Evolutionary conservation across 1,140 invertebrate genomes (phyloP), one percentile per base, ranked within the genome.

Genomic region (Hycleus cichorii): DNA sequence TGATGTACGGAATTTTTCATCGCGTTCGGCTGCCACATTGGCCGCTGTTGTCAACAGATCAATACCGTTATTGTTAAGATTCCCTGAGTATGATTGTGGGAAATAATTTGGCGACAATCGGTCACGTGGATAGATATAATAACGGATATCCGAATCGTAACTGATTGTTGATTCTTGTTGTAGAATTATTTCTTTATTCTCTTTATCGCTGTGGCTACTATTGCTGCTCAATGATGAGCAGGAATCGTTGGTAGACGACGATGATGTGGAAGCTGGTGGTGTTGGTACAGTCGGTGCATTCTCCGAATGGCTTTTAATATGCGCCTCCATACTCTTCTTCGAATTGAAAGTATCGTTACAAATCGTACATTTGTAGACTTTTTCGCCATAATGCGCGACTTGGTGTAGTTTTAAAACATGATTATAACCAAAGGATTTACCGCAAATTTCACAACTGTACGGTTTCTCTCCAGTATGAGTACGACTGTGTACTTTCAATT

Each of bases 281-380:
- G 68, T 62, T 57, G 68, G 68, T 11, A 74, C 66, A n/a, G 71
- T 68, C 9, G 71, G 65, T 0, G 72, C 60, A 67, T 81, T 83
- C 45, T 89, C 87, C 10, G 89, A 87, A 68, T 93, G 91, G n/a
- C 87, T 89, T 69, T 92, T 91, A 32, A 93, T 92, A 70, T 94
- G 91, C 3, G 85, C 78, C 69, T 93, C 90, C 85, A 94, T 90
- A 32, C 85, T 84, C 69, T 93, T 93, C 72, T 93, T 92, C 3
- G 87, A 92, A 53, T 85, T 90, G 69, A 93, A 93, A 0, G 90
- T 93, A 59, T 90, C 86, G 60, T 91, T 87, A 70, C 90, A 95
- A 6, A 93, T 85, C 0, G 90, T 93, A 72, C 91, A 94, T 67
- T 92, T 92, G 76, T 94, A 94, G 38, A 92, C 90, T 67, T 93